Base-by-base conservation (phyloP, 2,113 vertebrate species). In the Xenopus laevis region DNA sequence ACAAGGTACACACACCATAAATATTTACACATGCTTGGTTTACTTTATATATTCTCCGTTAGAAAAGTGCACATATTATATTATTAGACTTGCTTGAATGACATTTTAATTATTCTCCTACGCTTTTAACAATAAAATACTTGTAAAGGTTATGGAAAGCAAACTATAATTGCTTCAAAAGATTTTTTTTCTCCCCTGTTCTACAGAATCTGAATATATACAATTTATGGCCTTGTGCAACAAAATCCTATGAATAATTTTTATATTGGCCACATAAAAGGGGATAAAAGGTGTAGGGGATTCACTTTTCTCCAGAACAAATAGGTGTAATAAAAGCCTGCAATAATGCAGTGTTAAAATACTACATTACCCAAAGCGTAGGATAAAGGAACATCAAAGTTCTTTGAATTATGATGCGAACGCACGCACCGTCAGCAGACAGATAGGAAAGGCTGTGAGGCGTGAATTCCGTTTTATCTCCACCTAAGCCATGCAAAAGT, bases 311-410 rank as follows among this genome's bases (percentile, higher is more conserved):
- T 62, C 52, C 59, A 18, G 59, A 60, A 65, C 67, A 77, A 77
- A 77, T 70, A 77, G 74, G 58, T 77, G 47, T 69, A 70, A 77
- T 77, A 77, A 77, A 77, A 77, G 59, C 55, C 30, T 13, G 67
- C 60, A 77, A 70, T 77, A 77, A 77, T 70, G 45, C 45, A 68
- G 57, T 53, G 55, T 63, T 75, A 75, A 75, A 68, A 75, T 68
- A 68, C 65, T 68, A 55, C 67, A 70, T 77, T 57, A 77, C 74
- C 74, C 50, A 77, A 77, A 77, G 74, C 74, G 45, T 68, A 46
- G 73, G 65, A 76, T 76, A 76, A 76, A 58, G 53, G 73, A 60
- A 47, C 66, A 64, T 69, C 66, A 77, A 68, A 70, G 58, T 55
- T 77, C 45, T 53, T 77, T 77, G 74, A 77, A 53, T 70, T 77